Percentiles rank a stretch among this genome's conserved stretches.
These are phyloP conservation scores for Ahaetulla prasina DNA, from an alignment of 2,113 vertebrate species.

Conservation along the genomic window DNA sequence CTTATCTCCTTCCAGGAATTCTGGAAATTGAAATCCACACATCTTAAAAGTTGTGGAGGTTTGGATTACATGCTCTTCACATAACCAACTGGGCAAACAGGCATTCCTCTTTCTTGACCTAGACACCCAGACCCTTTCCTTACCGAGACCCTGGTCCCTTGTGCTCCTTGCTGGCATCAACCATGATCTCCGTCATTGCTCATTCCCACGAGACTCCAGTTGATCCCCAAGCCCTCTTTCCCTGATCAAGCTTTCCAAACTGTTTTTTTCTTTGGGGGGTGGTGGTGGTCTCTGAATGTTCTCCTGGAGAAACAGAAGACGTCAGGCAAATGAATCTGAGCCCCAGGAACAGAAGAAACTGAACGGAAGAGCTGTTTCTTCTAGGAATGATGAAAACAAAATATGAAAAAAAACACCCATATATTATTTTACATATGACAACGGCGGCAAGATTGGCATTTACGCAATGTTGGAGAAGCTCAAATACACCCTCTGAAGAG, in stretches of 20 bases:
- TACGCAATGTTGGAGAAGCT: no score
- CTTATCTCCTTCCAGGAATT: neutral
- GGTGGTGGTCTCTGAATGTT: neutral
- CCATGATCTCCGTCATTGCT: neutral
- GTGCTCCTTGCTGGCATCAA: neutral
- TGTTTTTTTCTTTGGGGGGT: no score
- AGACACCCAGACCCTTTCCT: neutral
- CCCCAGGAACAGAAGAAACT: no score
- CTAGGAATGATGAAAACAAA: no score
- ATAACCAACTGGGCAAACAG: neutral
- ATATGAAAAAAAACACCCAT: no score
- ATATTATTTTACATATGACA: no score
- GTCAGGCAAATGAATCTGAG: neutral
- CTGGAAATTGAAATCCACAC: neutral
- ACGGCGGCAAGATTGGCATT: no score
- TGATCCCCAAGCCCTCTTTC: neutral
- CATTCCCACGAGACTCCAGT: neutral
- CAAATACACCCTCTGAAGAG: no score
- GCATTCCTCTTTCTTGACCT: neutral
- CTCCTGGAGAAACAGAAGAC: neutral
- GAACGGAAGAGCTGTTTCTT: no score
- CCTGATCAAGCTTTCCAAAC: neutral
- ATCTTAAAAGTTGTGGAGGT: neutral
- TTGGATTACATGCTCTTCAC: neutral
- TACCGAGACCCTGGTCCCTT: neutral